These are phyloP conservation scores for Hyles lineata DNA, from an alignment of 2,888 invertebrate species.

Conservation along the genomic window DNA sequence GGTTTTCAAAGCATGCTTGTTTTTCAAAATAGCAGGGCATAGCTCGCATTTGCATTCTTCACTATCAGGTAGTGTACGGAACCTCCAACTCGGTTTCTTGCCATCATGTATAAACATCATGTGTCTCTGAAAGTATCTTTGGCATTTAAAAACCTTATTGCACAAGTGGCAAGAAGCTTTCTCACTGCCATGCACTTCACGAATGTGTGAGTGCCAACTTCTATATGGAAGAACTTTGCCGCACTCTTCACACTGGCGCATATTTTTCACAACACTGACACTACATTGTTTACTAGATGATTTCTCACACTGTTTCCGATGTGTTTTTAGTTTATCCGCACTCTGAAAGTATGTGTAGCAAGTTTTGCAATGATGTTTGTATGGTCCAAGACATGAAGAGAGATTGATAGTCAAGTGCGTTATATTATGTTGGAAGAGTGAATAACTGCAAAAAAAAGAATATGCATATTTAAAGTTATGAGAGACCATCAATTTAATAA, in stretches of 20 bases:
- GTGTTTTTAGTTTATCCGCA: neutral
- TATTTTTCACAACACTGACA: neutral
- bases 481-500: no score
- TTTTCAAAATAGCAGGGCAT: constrained; percentile 35
- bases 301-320: neutral
- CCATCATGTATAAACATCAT: constrained; percentile 5
- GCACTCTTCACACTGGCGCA: constrained; percentile 1
- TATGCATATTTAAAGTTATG: neutral
- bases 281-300: neutral
- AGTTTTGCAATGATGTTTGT: neutral
- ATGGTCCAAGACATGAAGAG: neutral
- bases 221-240: neutral
- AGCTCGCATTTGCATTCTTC: neutral
- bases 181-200: neutral
- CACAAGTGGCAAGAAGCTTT: neutral
- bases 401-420: neutral
- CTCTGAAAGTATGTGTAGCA: neutral
- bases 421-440: neutral
- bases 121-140: neutral
- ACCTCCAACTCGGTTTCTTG: neutral
- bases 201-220: constrained; percentile 13
- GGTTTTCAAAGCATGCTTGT: constrained; percentile 38
- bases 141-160: constrained; percentile 11
- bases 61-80: no score
- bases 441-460: neutral